Conservation (phyloP, 2,797 vertebrate genomes). For the Choloepus didactylus region DNA sequence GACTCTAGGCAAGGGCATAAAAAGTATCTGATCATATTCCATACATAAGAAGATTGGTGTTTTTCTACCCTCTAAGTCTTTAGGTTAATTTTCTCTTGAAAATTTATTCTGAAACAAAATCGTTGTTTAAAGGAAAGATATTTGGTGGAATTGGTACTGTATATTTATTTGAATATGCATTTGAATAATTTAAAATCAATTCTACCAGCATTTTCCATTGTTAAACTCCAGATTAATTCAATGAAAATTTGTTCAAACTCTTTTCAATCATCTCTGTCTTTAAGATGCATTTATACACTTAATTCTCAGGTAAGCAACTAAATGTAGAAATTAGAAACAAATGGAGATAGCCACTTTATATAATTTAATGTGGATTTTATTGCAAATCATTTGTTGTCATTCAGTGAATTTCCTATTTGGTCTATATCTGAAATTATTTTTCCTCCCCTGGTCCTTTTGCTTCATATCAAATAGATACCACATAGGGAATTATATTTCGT, state of each 20-base stretch:
- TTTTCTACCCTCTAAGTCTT: background rate
- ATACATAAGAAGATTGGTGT: background rate
- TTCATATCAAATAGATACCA: background rate
- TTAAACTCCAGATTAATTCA: background rate
- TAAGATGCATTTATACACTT: background rate
- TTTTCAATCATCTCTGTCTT: background rate
- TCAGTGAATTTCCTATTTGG: background rate
- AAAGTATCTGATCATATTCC: background rate
- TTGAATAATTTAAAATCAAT: background rate
- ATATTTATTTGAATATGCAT: background rate
- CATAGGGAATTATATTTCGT: background rate
- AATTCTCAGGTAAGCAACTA: background rate
- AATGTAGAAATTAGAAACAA: background rate
- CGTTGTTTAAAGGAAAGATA: background rate
- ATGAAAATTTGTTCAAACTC: background rate
- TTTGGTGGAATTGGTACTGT: background rate
- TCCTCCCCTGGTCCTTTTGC: background rate
- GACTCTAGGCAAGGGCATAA: background rate
- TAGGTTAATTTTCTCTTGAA: background rate
- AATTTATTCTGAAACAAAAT: conserved; percentile 19
- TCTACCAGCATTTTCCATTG: background rate
- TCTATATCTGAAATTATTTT: background rate
- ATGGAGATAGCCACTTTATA: background rate
- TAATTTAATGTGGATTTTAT: background rate
- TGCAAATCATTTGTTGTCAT: background rate